These are phyloP conservation scores for Catonia carolina DNA, from an alignment of 2,888 invertebrate species.

Conservation along the genomic window DNA sequence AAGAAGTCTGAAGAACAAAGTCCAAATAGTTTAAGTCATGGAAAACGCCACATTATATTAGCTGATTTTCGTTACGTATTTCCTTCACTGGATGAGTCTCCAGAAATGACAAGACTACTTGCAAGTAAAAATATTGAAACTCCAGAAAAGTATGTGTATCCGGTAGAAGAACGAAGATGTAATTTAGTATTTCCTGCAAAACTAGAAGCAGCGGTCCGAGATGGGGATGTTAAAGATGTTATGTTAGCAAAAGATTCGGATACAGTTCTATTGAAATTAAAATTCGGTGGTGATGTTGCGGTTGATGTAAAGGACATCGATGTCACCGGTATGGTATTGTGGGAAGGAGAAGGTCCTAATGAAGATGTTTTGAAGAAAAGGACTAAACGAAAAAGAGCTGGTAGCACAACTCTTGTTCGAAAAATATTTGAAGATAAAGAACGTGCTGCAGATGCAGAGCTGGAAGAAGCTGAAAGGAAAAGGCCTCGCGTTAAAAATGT, in stretches of 20 bases:
- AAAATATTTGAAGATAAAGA: conserved; percentile 69
- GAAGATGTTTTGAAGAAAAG: conserved; percentile 50
- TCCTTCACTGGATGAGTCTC: conserved; percentile 57
- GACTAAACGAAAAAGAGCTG: conserved; percentile 46
- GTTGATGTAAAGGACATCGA: conserved; percentile 59
- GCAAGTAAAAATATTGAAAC: conserved; percentile 42
- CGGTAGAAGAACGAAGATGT: conserved; percentile 64
- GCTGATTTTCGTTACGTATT: conserved; percentile 69
- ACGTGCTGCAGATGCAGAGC: conserved; percentile 28
- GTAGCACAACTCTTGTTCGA: conserved; percentile 56
- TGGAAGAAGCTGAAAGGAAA: conserved; percentile 26
- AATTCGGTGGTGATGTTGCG: conserved; percentile 67
- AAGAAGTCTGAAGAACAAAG: conserved; percentile 27
- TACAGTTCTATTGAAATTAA: conserved; percentile 63
- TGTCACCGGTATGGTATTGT: conserved; percentile 50
- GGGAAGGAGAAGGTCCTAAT: conserved; percentile 63
- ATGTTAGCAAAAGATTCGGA: conserved; percentile 70
- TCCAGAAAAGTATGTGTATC: conserved; percentile 61
- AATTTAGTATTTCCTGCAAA: conserved; percentile 66
- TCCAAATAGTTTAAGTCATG: conserved; percentile 5
- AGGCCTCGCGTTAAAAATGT: conserved; percentile 21
- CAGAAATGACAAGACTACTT: conserved; percentile 52
- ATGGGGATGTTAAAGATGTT: conserved; percentile 69
- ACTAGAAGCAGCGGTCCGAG: conserved; percentile 67
- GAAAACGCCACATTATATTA: conserved; percentile 50